A percentile compares a stretch with the other conserved stretches of the same genome.
These are phyloP conservation scores for Spatulosminthurus flaviceps DNA, from an alignment of 2,888 invertebrate species.

Conservation along the genomic window DNA sequence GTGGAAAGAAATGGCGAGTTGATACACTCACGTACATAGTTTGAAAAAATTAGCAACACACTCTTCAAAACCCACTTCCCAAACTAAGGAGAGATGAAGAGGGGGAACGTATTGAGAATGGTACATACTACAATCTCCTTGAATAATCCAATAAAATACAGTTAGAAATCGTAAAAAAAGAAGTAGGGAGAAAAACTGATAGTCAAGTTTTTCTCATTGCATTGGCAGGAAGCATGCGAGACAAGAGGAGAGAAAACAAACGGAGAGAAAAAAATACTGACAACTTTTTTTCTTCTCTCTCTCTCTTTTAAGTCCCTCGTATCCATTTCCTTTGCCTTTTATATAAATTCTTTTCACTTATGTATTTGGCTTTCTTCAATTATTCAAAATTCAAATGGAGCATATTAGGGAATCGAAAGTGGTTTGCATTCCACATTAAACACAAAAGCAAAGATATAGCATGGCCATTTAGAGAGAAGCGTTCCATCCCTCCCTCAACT, in stretches of 20 bases:
- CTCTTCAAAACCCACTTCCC: background rate
- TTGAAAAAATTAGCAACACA: background rate
- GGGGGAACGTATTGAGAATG: background rate
- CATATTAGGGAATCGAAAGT: background rate
- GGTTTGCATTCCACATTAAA: background rate
- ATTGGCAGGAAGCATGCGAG: conserved; percentile 8
- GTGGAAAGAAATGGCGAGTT: background rate
- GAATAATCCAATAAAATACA: conserved; percentile 14
- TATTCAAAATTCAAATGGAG: conserved; percentile 14
- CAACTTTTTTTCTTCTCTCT: background rate
- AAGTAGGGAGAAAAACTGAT: background rate
- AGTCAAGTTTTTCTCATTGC: background rate
- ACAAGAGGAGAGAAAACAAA: background rate
- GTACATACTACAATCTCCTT: background rate
- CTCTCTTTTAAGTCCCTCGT: background rate
- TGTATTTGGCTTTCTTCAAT: background rate
- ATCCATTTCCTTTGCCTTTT: background rate
- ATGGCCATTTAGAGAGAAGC: background rate
- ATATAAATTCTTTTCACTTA: background rate
- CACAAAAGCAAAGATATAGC: background rate
- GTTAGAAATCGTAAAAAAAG: background rate
- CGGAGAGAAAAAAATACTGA: background rate
- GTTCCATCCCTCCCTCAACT: background rate
- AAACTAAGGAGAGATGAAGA: background rate
- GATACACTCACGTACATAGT: background rate